Evolutionary conservation across 2,797 vertebrate species (phyloP).

Genomic region (Cyclura pinguis): DNA sequence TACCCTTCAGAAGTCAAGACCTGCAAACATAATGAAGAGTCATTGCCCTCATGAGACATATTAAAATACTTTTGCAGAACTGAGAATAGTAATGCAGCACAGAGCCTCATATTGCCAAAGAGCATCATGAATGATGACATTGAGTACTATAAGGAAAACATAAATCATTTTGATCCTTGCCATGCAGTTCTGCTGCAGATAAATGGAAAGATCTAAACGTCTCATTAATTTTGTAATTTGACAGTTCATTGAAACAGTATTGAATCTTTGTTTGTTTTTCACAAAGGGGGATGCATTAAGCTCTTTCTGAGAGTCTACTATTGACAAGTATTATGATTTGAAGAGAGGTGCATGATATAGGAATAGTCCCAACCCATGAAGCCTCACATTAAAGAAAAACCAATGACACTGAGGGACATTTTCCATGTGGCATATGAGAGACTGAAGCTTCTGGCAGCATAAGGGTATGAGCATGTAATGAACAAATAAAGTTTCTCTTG

Average conservation of each 20-base stretch:
- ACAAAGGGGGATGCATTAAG: neutral
- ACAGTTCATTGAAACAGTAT: neutral
- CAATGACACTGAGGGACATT: neutral
- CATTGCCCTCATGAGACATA: neutral
- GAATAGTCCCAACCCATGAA: neutral
- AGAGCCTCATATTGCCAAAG: slow-evolving; percentile 10
- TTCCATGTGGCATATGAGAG: neutral
- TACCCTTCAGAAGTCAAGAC: slow-evolving; percentile 10
- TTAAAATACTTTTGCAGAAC: neutral
- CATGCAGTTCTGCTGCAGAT: slow-evolving; percentile 14
- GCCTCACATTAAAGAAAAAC: neutral
- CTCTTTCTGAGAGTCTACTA: neutral
- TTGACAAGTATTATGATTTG: neutral
- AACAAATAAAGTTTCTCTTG: neutral
- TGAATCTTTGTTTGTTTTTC: slow-evolving; percentile 18
- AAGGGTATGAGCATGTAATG: neutral
- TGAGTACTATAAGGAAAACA: slow-evolving; percentile 12
- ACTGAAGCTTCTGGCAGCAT: neutral
- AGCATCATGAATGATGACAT: neutral
- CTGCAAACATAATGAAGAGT: slow-evolving; percentile 5
- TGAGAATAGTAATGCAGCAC: neutral
- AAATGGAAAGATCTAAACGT: slow-evolving; percentile 19
- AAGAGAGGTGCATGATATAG: neutral
- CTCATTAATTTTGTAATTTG: slow-evolving; percentile 24
- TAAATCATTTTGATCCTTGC: slow-evolving; percentile 14